These are phyloP conservation scores for Aromia moschata DNA, from an alignment of 2,888 invertebrate species.

Conservation along the genomic window DNA sequence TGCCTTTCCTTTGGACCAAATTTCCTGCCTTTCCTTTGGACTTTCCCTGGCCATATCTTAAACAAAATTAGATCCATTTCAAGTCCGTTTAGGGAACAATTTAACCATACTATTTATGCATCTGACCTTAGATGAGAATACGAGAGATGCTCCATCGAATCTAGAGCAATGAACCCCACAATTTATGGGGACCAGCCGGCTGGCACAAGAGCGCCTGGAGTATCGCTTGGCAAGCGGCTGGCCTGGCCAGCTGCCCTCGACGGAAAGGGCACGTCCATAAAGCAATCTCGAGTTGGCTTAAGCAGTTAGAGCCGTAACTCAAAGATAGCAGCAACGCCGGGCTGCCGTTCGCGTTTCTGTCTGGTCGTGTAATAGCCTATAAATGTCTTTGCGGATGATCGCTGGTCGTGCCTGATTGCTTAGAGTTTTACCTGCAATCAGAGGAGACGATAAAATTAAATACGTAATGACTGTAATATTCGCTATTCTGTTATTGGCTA, in stretches of 20 bases:
- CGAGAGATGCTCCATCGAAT: too few relatives aligned
- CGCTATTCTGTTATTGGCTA: too few relatives aligned
- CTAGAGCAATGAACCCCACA: too few relatives aligned
- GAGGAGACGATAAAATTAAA: conserved; percentile 3
- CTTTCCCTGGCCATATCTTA: too few relatives aligned
- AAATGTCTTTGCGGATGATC: conserved; percentile 4
- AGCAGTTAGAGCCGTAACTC: conserved; percentile 12
- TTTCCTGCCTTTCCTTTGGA: too few relatives aligned
- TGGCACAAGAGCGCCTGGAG: background rate
- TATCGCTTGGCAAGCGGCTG: conserved; percentile 6
- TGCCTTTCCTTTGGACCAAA: too few relatives aligned
- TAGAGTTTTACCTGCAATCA: conserved; percentile 3
- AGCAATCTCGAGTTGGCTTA: conserved; percentile 14
- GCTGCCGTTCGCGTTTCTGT: conserved; percentile 3
- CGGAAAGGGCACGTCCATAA: conserved; percentile 7
- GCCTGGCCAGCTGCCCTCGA: conserved; percentile 7
- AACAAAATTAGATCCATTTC: too few relatives aligned
- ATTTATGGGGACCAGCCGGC: too few relatives aligned
- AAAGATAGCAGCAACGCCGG: conserved; percentile 10
- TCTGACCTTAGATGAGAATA: too few relatives aligned
- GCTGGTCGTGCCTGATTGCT: background rate
- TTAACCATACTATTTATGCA: too few relatives aligned
- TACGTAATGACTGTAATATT: background rate
- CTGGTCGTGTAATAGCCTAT: conserved; percentile 9
- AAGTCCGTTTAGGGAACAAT: too few relatives aligned